A percentile compares a stretch with the other conserved stretches of the same genome.
phyloP scores from a whole-genome alignment of 2,888 invertebrate species.

The Entomobrya multifasciata region DNA sequence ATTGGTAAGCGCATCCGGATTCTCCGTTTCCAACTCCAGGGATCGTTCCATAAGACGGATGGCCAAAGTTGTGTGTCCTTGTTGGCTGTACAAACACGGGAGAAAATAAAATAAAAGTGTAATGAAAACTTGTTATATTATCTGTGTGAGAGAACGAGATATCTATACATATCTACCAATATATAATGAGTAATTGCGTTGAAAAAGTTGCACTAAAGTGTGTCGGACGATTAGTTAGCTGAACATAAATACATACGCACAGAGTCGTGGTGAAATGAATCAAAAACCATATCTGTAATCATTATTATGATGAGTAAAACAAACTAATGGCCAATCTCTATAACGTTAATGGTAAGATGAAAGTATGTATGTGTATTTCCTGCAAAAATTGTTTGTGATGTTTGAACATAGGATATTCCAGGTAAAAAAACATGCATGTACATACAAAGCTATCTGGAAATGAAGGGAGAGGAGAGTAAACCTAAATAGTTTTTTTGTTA shows the following conservation, averaged over 20 bases:
- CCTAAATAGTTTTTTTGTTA: neutral
- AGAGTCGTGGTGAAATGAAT: constrained; percentile 6
- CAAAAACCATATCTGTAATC: constrained; percentile 41
- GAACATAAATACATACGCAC: neutral
- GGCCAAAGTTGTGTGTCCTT: constrained; percentile 78
- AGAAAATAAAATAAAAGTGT: neutral
- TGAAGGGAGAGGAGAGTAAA: neutral
- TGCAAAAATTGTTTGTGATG: neutral
- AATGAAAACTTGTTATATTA: constrained; percentile 34
- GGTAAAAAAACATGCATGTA: constrained; percentile 6
- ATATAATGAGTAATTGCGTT: constrained; percentile 25
- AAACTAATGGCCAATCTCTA: constrained; percentile 11
- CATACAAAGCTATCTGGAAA: neutral
- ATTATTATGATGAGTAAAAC: constrained; percentile 40
- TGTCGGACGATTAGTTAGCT: constrained; percentile 24
- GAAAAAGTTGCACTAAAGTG: constrained; percentile 26
- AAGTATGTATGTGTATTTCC: too few relatives aligned
- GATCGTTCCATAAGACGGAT: constrained; percentile 79
- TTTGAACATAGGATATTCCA: neutral
- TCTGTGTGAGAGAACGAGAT: neutral
- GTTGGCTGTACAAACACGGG: constrained; percentile 74
- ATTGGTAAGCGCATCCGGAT: constrained; percentile 79
- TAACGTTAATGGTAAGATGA: neutral
- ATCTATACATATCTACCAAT: neutral
- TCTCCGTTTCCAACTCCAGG: constrained; percentile 78